Base-by-base conservation (phyloP, 2,888 invertebrate species). In the Orthosia gothica region DNA sequence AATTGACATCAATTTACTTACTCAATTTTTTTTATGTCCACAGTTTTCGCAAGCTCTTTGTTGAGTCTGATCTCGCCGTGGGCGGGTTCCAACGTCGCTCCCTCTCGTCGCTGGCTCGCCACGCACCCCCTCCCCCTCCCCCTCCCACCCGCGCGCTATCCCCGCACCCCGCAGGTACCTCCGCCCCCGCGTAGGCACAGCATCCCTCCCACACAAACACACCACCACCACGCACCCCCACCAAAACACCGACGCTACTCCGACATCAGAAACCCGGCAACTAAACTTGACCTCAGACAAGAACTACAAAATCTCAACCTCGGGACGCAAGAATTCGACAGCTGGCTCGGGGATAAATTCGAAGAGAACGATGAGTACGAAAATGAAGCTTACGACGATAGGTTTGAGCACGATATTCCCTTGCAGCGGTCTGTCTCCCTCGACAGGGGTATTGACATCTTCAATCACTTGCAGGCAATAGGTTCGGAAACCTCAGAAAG, bases 11-110 rank as follows among this genome's bases (percentile, higher is more conserved):
- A 26, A 23, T 40, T 49, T 13, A 66, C 20, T 45, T 4, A 45
- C 15, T 40, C 32, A 0, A 3, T 23, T 9, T 4, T 63, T 73
- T 72, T 58, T 69, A 62, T 85, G 74, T 88, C 83, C 86, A 68
- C 96, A 98, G 98, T 97, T 99, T 99, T 97, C 98, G 98, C 94
- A 98, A 98, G 97, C 97, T 99, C 94, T 98, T 99, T 97, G 98
- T 98, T 94, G 98, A 98, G 95, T 97, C 97, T 95, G 97, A 97
- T 95, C 97, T 97, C 96, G 94, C 97, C 95, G 97, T 97, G 93
- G 97, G 98, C 90, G 97, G 97, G 92, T 98, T 98, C 97, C 98
- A 98, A 92, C 97, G 98, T 91, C 98, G 98, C 95, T 98, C 98
- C 96, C 97, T 98, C 92, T 98, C 98, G 91, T 97, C 98, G 91